Conservation (phyloP, 2,113 vertebrate species). For the Gallinago jamesoni region DNA sequence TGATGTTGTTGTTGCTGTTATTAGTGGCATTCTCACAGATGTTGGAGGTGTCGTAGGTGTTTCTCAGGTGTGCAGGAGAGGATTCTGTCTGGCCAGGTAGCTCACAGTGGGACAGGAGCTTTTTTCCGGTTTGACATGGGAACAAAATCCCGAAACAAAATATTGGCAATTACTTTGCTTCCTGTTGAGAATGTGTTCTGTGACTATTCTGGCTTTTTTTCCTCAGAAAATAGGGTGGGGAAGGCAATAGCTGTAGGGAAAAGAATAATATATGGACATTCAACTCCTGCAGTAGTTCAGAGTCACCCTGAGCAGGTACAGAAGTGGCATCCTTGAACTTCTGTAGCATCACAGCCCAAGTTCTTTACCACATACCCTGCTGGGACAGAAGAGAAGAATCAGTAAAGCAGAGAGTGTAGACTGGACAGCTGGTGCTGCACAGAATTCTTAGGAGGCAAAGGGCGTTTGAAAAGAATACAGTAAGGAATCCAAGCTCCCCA, state of each 20-base stretch:
- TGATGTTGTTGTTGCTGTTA: neutral
- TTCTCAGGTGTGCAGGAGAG: neutral
- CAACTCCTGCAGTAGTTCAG: neutral
- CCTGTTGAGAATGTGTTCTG: neutral
- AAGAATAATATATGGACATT: neutral
- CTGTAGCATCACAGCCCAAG: fast-evolving
- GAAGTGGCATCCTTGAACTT: neutral
- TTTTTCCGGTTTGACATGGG: neutral
- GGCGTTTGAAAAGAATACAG: neutral
- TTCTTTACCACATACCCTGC: neutral
- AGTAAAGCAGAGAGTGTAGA: neutral
- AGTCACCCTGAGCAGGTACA: neutral
- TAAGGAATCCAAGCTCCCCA: neutral
- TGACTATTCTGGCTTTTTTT: conserved; percentile 8
- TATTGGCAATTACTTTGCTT: neutral
- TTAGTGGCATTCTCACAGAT: neutral
- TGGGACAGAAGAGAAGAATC: conserved; percentile 9
- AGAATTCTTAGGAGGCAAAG: neutral
- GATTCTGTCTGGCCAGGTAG: neutral
- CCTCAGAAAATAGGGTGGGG: neutral
- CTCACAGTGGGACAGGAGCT: neutral
- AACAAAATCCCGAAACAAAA: neutral
- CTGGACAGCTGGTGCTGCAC: neutral
- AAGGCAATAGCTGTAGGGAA: neutral
- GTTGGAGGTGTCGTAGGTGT: neutral